Conservation (phyloP, 2,888 invertebrate genomes). For the Eueremaeus valkanovi region DNA sequence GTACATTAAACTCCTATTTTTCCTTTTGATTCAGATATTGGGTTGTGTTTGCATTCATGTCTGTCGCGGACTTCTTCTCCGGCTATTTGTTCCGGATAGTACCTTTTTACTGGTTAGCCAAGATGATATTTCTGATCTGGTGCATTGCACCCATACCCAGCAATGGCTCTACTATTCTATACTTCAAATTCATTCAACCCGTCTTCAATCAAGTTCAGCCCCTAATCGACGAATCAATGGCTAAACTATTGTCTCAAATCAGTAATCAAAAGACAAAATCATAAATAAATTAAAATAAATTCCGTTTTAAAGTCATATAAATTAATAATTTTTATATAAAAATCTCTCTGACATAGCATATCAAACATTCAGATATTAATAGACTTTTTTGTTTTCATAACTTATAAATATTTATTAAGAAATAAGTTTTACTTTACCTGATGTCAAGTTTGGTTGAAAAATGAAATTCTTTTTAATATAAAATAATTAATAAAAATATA, state of each 20-base stretch:
- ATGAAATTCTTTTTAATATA: too few species aligned
- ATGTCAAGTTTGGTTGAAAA: too few species aligned
- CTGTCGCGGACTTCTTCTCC: slow-evolving; percentile 30
- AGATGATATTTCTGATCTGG: slow-evolving; percentile 41
- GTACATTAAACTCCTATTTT: too few species aligned
- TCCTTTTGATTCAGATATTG: slow-evolving; percentile 35
- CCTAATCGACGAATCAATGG: neutral
- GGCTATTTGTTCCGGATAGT: slow-evolving; percentile 32
- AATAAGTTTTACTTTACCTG: too few species aligned
- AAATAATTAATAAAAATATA: too few species aligned
- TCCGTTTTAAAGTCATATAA: neutral
- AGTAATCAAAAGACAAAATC: neutral
- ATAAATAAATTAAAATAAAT: neutral
- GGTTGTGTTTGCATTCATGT: slow-evolving; percentile 34
- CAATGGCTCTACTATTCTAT: slow-evolving; percentile 38
- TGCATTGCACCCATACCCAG: slow-evolving; percentile 37
- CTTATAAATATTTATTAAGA: too few species aligned
- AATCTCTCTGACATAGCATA: neutral
- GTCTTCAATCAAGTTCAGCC: slow-evolving; percentile 45
- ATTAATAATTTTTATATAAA: neutral
- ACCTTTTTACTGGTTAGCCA: slow-evolving; percentile 11
- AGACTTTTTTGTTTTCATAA: too few species aligned
- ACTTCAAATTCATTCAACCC: slow-evolving; percentile 37
- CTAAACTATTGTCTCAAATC: neutral
- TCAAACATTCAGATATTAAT: too few species aligned